A percentile compares a stretch with the other conserved stretches of the same genome.
Conservation (phyloP, 2,113 vertebrate genomes). For the Fregata magnificens region DNA sequence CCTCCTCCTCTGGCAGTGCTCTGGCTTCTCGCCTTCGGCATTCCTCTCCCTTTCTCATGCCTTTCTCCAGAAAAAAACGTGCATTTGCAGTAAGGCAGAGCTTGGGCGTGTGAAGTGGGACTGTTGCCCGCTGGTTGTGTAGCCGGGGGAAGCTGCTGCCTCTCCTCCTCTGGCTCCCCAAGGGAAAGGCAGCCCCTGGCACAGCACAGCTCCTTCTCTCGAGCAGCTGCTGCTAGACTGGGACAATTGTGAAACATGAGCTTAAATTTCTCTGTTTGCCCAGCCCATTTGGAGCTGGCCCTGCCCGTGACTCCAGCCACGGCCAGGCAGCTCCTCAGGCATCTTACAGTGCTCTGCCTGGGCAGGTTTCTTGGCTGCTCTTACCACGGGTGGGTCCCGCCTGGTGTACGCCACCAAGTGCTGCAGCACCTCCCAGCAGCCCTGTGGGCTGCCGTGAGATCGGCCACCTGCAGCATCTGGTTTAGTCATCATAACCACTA, state of each 20-base stretch:
- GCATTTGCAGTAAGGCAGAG: not conserved
- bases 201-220: not conserved
- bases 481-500: not conserved
- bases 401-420: rapidly evolving
- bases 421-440: not conserved
- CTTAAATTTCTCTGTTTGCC: not conserved
- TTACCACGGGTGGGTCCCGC: not conserved
- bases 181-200: not conserved
- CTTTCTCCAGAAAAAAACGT: not conserved
- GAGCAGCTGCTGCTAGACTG: not conserved
- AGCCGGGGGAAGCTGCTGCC: not conserved
- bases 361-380: not conserved
- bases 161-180: not conserved
- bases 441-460: rapidly evolving
- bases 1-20: not conserved
- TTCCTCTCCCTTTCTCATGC: not conserved
- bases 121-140: not conserved
- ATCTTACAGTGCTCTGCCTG: not conserved
- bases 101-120: not conserved
- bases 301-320: rapidly evolving
- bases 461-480: not conserved
- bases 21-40: not conserved
- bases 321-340: not conserved
- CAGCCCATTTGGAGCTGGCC: not conserved
- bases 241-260: not conserved